Evolutionary conservation across 2,797 vertebrate species (phyloP), one percentile per base, ranked within the genome.

Genomic region (Pitangus sulphuratus): DNA sequence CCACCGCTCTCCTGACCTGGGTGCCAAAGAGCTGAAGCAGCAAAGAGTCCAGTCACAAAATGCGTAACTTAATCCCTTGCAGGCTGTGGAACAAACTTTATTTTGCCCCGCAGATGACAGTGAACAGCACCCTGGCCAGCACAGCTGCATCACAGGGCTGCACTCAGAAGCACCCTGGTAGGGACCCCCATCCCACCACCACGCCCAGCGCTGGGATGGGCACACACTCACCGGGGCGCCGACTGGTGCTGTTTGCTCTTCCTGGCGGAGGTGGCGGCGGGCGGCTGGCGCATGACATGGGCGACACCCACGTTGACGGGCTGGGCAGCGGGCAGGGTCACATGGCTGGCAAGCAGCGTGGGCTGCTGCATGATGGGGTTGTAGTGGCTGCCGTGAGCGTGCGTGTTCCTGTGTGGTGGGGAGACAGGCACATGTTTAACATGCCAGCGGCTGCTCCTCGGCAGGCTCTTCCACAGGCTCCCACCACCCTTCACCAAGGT

Each of bases 331-430:
- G 99, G 99, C 83, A 99, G 98, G 14, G 99, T 98, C 97, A 99
- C 98, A 2, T 99, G 99, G 96, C 99, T 98, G 2, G 99, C 98
- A 93, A 99, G 96, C 93, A 99, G 98, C 17, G 99, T 97, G 6
- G 99, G 99, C 98, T 99, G 99, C 98, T 99, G 99, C 99, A 99
- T 99, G 98, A 99, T 99, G 98, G 99, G 99, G 98, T 99, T 99
- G 87, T 99, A 99, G 98, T 99, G 99, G 98, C 98, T 98, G 95
- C 99, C 98, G 5, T 99, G 99, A 87, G 99, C 98, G 25, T 99
- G 99, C 8, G 99, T 98, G 97, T 99, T 99, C 97, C 99, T 99
- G 98, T 15, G 90, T 93, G 42, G 90, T 5, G 39, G 19, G 25
- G 70, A 75, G 80, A 93, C 30, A 37, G 19, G 68, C 45, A 53